Percentiles rank a stretch among this genome's conserved stretches.
Evolutionary conservation across 2,113 vertebrate genomes (phyloP).

Genomic region (Ovis aries): ARS-UI_Ramb_v3.0 NC_056080.1:60216501-60217000

Average conservation of each 20-base stretch:
- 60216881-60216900: neutral
- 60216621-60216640: neutral
- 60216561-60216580: neutral
- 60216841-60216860: neutral
- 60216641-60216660: neutral
- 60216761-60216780: slow-evolving; percentile 35
- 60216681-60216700: neutral
- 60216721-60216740: slow-evolving; percentile 3
- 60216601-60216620: neutral
- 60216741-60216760: neutral
- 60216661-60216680: neutral
- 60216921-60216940: neutral
- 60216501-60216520: slow-evolving; percentile 10
- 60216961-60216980: neutral
- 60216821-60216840: slow-evolving; percentile 14
- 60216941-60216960: neutral
- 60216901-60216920: neutral
- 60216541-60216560: neutral
- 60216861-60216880: neutral
- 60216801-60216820: neutral
- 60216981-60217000: neutral
- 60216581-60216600: neutral
- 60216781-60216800: neutral
- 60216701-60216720: neutral
- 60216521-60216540: neutral